Conservation (phyloP, 2,888 invertebrate genomes). For the Seira ritae region DNA sequence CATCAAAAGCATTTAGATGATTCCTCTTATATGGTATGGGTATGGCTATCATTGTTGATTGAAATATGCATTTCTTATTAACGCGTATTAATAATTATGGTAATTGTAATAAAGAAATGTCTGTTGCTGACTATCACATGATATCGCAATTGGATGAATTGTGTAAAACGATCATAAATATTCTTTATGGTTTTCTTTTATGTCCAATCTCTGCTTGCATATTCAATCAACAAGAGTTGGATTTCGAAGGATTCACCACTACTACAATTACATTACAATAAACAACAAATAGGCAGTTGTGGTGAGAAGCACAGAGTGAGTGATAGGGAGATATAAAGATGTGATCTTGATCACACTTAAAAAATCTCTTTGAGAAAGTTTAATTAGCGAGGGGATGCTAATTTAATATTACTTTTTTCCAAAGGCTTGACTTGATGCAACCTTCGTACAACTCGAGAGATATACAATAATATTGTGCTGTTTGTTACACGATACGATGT, state of each 20-base stretch:
- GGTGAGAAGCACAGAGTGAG: too few species aligned
- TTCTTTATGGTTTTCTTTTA: slow-evolving; percentile 18
- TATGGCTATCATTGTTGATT: slow-evolving; percentile 26
- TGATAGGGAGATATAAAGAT: too few species aligned
- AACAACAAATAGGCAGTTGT: too few species aligned
- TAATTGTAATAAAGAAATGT: too few species aligned
- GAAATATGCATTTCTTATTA: slow-evolving; percentile 45
- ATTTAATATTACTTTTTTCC: slow-evolving; percentile 67
- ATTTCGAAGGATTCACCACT: not conserved
- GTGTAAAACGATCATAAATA: slow-evolving; percentile 19
- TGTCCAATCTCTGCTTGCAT: slow-evolving; percentile 49
- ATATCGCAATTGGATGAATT: not conserved
- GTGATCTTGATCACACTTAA: too few species aligned
- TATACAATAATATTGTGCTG: too few species aligned
- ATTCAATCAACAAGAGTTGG: slow-evolving; percentile 49
- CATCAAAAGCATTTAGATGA: slow-evolving; percentile 27
- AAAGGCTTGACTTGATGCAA: too few species aligned
- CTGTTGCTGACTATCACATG: too few species aligned
- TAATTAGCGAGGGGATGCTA: slow-evolving; percentile 69
- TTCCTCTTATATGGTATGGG: slow-evolving; percentile 19
- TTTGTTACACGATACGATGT: too few species aligned
- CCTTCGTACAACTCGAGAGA: too few species aligned
- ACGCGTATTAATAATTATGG: slow-evolving; percentile 38
- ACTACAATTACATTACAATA: too few species aligned
- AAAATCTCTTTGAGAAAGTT: slow-evolving; percentile 69